Conservation (phyloP, 2,113 vertebrate species). For the Uropsilus gracilis region DNA sequence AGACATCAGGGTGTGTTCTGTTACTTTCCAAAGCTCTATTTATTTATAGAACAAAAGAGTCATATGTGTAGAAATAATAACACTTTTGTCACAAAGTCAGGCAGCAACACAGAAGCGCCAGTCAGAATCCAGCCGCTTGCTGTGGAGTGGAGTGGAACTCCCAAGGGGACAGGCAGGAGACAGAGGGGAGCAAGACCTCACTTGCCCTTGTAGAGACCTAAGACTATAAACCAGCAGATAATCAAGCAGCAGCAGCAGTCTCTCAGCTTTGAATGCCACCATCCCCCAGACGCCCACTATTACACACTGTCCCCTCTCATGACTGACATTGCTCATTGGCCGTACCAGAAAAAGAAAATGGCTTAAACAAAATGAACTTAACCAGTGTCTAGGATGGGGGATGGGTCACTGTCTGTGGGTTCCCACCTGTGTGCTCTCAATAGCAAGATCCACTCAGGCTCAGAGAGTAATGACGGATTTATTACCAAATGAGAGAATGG, state of each 20-base stretch:
- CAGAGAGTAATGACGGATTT: no score
- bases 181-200: background rate
- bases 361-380: background rate
- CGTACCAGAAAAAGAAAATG: background rate
- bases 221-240: background rate
- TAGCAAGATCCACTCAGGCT: no score
- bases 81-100: slow-evolving; percentile 76
- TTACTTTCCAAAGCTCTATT: slow-evolving; percentile 68
- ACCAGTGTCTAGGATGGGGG: background rate
- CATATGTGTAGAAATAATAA: slow-evolving; percentile 76
- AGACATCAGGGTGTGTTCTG: slow-evolving; percentile 45
- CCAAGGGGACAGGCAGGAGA: background rate
- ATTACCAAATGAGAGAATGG: no score
- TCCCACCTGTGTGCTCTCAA: no score
- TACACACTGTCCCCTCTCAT: background rate
- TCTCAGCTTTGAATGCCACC: background rate
- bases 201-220: background rate
- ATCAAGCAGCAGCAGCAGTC: background rate
- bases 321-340: background rate
- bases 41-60: slow-evolving; percentile 79
- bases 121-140: background rate
- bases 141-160: background rate
- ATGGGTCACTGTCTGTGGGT: no score
- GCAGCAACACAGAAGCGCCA: background rate
- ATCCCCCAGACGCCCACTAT: background rate